Evolutionary conservation across 2,888 invertebrate species (phyloP).

Genomic region (Rapana venosa): DNA sequence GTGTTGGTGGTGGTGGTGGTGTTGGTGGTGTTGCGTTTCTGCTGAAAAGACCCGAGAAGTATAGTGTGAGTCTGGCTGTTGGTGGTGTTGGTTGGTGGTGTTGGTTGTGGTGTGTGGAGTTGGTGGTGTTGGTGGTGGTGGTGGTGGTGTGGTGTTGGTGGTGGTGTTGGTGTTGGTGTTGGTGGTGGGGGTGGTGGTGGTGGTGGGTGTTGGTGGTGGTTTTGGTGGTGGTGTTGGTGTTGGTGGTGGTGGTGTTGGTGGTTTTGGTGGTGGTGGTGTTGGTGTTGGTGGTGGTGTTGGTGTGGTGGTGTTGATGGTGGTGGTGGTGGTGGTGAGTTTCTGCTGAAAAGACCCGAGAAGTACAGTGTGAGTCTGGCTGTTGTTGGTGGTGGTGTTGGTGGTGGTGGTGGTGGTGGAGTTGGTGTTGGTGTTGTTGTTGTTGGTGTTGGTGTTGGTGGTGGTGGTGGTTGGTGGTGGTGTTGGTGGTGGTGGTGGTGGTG

Average conservation of each 20-base stretch:
- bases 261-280: neutral
- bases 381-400: slow-evolving; percentile 39
- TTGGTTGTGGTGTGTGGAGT: slow-evolving; percentile 32
- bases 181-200: neutral
- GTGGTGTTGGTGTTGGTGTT: slow-evolving; percentile 41
- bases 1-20: slow-evolving; percentile 13
- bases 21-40: neutral
- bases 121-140: slow-evolving; percentile 55
- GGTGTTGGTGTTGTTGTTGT: neutral
- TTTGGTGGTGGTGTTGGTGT: slow-evolving; percentile 63
- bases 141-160: slow-evolving; percentile 7
- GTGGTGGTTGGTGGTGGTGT: neutral
- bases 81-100: neutral
- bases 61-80: slow-evolving; percentile 60
- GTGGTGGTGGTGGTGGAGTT: neutral
- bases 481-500: slow-evolving; percentile 41
- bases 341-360: too few species aligned
- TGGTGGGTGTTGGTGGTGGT: slow-evolving; percentile 67
- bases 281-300: slow-evolving; percentile 41
- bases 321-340: neutral
- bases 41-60: slow-evolving; percentile 61
- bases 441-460: slow-evolving; percentile 56
- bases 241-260: slow-evolving; percentile 65
- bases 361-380: slow-evolving; percentile 60
- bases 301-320: slow-evolving; percentile 41